Conservation (phyloP, 2,797 vertebrate genomes). For the Cuculus canorus region DNA sequence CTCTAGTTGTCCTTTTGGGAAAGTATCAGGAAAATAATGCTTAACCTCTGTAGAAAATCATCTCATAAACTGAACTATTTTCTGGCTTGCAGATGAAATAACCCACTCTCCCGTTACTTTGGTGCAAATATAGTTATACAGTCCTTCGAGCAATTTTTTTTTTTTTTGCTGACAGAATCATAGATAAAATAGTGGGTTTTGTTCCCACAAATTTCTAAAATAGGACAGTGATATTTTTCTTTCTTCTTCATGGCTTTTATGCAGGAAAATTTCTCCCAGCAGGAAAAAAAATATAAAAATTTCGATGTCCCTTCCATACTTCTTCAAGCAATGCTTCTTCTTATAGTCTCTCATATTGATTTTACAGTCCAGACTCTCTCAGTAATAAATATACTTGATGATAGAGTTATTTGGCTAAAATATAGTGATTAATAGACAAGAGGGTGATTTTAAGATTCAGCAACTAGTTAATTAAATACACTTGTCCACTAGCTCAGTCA, state of each 20-base stretch:
- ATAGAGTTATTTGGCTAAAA: background rate
- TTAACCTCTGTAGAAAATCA: background rate
- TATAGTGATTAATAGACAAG: background rate
- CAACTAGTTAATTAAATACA: background rate
- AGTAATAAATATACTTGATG: background rate
- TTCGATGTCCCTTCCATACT: background rate
- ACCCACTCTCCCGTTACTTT: background rate
- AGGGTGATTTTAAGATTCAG: background rate
- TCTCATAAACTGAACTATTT: background rate
- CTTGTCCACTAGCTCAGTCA: background rate
- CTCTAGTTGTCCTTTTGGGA: background rate
- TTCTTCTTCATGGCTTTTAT: background rate
- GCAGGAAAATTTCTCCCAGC: background rate
- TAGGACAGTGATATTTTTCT: background rate
- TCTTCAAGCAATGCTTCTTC: background rate
- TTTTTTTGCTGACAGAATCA: background rate
- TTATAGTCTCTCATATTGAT: background rate
- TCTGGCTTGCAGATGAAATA: background rate
- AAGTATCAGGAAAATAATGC: background rate
- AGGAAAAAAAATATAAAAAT: background rate
- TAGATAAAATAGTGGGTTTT: background rate
- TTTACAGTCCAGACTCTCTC: background rate
- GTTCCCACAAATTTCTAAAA: background rate
- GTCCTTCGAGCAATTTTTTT: background rate
- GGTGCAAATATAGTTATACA: background rate